A percentile compares a stretch with the other conserved stretches of the same genome.
Evolutionary conservation across 2,113 vertebrate genomes (phyloP).

Genomic region (Verasper variegatus): DNA sequence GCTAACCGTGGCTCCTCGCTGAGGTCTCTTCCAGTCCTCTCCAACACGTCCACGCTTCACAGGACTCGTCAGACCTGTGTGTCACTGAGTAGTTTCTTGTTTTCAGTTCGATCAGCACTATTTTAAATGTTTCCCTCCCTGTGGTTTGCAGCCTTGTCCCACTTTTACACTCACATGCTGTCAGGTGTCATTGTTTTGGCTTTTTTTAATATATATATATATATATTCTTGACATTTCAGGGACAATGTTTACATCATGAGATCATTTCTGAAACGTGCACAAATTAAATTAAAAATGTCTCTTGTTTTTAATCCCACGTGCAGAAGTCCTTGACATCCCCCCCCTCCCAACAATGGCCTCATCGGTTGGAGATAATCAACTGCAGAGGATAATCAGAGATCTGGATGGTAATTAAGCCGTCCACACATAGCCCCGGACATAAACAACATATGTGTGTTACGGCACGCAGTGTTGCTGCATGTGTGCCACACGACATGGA

Average conservation of each 20-base stretch:
- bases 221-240: background rate
- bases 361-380: slow-evolving; percentile 87
- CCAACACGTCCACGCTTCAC: too few species aligned
- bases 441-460: background rate
- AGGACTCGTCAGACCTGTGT: too few species aligned
- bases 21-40: background rate
- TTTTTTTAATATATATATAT: background rate
- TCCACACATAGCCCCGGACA: slow-evolving; percentile 1
- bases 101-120: too few species aligned
- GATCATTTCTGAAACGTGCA: background rate
- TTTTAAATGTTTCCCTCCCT: background rate
- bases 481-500: background rate
- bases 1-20: slow-evolving; percentile 15
- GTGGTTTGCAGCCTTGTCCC: background rate
- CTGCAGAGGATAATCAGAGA: slow-evolving; percentile 95
- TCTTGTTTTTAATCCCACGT: slow-evolving; percentile 1
- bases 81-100: too few species aligned
- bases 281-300: background rate
- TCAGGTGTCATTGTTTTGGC: background rate
- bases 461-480: background rate
- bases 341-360: slow-evolving; percentile 80
- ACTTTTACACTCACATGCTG: background rate
- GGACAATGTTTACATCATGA: background rate
- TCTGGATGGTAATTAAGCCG: slow-evolving; percentile 86
- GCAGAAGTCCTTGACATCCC: slow-evolving; percentile 28